Conservation (phyloP, 2,888 invertebrate genomes). For the Tineola bisselliella region DNA sequence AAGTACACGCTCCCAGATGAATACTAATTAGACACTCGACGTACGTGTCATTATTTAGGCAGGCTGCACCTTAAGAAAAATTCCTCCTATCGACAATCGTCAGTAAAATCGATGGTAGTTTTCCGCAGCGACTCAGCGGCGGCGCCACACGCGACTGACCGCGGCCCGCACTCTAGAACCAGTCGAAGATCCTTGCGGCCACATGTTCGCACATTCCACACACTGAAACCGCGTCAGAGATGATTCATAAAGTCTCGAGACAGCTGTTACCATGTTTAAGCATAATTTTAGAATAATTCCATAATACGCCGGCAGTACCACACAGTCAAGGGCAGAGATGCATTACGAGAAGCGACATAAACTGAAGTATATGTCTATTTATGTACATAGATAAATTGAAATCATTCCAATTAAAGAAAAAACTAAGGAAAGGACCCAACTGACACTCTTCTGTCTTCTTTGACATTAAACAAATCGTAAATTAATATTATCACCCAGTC, state of each 20-base stretch:
- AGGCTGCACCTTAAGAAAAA: slow-evolving; percentile 11
- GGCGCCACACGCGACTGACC: background rate
- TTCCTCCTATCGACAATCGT: slow-evolving; percentile 1
- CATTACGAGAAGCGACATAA: background rate
- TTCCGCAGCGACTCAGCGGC: background rate
- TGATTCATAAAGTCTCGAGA: slow-evolving; percentile 1
- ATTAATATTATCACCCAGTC: no score
- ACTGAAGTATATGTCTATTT: no score
- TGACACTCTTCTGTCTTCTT: no score
- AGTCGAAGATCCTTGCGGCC: background rate
- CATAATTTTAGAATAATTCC: background rate
- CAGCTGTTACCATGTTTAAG: slow-evolving; percentile 1
- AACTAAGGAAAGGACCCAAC: no score
- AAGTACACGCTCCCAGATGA: slow-evolving; percentile 64
- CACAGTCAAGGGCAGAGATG: background rate
- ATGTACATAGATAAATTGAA: no score
- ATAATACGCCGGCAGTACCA: no score
- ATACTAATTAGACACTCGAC: slow-evolving; percentile 63
- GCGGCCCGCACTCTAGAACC: background rate
- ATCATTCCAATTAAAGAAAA: no score
- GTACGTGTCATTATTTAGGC: slow-evolving; percentile 32
- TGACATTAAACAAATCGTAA: no score
- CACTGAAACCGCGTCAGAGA: background rate
- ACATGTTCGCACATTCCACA: background rate
- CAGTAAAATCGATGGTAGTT: slow-evolving; percentile 5